These are phyloP conservation scores for Ylistrum balloti DNA, from an alignment of 1,140 invertebrate genomes.

Conservation along the genomic window DNA sequence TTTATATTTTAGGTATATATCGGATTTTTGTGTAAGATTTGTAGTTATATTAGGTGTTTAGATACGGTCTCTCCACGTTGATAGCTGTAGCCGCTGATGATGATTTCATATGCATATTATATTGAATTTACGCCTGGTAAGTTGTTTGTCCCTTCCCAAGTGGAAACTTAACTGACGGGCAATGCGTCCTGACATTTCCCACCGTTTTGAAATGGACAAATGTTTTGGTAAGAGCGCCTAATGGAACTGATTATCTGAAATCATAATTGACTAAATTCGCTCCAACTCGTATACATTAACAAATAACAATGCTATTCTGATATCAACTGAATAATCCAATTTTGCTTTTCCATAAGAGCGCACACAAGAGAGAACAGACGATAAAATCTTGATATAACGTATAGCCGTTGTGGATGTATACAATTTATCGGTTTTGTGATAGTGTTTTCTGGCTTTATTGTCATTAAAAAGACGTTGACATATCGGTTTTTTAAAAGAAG, in stretches of 20 bases:
- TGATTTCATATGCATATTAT: background rate
- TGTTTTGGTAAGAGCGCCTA: constrained; percentile 26
- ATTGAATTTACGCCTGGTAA: background rate
- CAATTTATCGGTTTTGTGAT: background rate
- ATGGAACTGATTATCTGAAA: constrained; percentile 29
- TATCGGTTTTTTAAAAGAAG: background rate
- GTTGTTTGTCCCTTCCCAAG: background rate
- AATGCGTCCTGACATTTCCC: background rate
- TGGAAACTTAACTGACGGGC: background rate
- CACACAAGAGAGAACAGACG: background rate
- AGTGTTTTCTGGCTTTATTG: too few relatives aligned
- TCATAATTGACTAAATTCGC: background rate
- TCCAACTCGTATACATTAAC: background rate
- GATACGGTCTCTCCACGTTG: background rate
- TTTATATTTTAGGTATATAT: background rate
- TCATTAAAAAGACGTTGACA: too few relatives aligned
- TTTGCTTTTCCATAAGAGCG: constrained; percentile 26
- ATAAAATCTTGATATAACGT: background rate
- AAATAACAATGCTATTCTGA: constrained; percentile 7
- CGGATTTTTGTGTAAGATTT: constrained; percentile 10
- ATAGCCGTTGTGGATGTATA: background rate
- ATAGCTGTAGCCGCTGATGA: background rate
- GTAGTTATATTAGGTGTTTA: constrained; percentile 6
- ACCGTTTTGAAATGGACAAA: constrained; percentile 35
- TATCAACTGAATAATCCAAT: background rate